phyloP scores from a whole-genome alignment of 2,113 vertebrate genomes.

The Oncorhynchus keta region DNA sequence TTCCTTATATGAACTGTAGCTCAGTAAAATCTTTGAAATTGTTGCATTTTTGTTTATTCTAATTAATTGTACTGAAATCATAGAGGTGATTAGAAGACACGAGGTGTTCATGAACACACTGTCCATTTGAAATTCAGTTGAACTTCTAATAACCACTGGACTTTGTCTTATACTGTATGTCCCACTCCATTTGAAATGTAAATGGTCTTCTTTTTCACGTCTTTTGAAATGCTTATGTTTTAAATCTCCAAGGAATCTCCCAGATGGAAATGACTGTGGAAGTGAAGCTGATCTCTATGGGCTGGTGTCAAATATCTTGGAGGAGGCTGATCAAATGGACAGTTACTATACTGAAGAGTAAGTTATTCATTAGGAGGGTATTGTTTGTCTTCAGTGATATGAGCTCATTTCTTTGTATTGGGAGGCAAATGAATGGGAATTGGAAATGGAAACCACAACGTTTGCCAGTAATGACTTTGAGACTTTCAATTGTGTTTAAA shows the following conservation, averaged over 20 bases:
- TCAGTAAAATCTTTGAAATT: too few species aligned
- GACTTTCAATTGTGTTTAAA: neutral
- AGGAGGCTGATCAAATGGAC: slow-evolving; percentile 82
- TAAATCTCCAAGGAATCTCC: slow-evolving; percentile 70
- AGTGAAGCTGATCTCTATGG: slow-evolving; percentile 88
- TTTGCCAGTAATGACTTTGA: neutral
- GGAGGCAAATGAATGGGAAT: too few species aligned
- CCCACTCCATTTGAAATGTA: neutral
- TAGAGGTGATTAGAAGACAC: too few species aligned
- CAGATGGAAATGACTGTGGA: slow-evolving; percentile 79
- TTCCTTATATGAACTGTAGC: too few species aligned
- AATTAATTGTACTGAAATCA: too few species aligned
- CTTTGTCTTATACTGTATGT: neutral
- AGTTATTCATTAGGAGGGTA: slow-evolving; percentile 52
- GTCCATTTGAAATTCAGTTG: neutral
- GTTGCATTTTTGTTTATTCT: too few species aligned
- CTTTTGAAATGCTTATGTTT: neutral
- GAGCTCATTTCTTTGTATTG: too few species aligned
- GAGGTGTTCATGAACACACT: too few species aligned
- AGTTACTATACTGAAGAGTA: slow-evolving; percentile 81
- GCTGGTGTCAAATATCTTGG: slow-evolving; percentile 90
- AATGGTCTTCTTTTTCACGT: neutral
- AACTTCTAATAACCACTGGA: neutral
- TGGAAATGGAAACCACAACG: too few species aligned
- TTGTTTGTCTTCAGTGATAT: neutral